phyloP scores from a whole-genome alignment of 2,888 invertebrate genomes.

The Hedychridium roseum region DNA sequence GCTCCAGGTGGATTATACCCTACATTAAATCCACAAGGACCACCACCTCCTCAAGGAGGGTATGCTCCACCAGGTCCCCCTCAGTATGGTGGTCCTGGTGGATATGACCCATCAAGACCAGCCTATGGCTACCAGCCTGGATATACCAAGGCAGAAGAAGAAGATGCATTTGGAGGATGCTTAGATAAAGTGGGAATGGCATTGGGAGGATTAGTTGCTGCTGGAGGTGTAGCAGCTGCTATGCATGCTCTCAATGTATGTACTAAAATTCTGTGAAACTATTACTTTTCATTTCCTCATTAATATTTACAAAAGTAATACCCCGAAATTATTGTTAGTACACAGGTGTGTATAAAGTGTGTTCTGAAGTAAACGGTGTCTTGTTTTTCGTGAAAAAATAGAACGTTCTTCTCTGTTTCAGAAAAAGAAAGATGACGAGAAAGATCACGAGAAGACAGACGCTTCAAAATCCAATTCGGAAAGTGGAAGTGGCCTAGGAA shows the following conservation, averaged over 20 bases:
- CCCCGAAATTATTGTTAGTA: too few relatives aligned
- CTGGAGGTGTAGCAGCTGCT: slow-evolving; percentile 59
- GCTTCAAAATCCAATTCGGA: slow-evolving; percentile 46
- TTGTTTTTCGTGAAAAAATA: too few relatives aligned
- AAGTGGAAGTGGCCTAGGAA: slow-evolving; percentile 48
- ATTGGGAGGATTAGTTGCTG: slow-evolving; percentile 57
- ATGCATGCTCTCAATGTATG: slow-evolving; percentile 54
- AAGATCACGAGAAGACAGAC: slow-evolving; percentile 51
- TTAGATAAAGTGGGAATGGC: slow-evolving; percentile 59
- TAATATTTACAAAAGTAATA: neutral
- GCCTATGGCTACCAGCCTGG: slow-evolving; percentile 46
- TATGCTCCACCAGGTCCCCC: slow-evolving; percentile 41
- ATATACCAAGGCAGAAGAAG: slow-evolving; percentile 49
- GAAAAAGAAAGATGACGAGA: slow-evolving; percentile 48
- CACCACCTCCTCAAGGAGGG: slow-evolving; percentile 24
- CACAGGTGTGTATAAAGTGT: too few relatives aligned
- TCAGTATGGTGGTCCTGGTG: slow-evolving; percentile 33
- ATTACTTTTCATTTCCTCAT: too few relatives aligned
- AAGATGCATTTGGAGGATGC: slow-evolving; percentile 47
- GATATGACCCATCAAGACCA: slow-evolving; percentile 39
- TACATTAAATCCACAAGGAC: slow-evolving; percentile 41
- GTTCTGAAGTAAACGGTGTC: too few relatives aligned
- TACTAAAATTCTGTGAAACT: slow-evolving; percentile 1
- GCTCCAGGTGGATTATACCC: slow-evolving; percentile 58
- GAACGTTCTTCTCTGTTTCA: slow-evolving; percentile 18